Percentiles rank a stretch among this genome's conserved stretches.
Conservation (phyloP, 2,113 vertebrate species). For the Hemibagrus wyckioides region DNA sequence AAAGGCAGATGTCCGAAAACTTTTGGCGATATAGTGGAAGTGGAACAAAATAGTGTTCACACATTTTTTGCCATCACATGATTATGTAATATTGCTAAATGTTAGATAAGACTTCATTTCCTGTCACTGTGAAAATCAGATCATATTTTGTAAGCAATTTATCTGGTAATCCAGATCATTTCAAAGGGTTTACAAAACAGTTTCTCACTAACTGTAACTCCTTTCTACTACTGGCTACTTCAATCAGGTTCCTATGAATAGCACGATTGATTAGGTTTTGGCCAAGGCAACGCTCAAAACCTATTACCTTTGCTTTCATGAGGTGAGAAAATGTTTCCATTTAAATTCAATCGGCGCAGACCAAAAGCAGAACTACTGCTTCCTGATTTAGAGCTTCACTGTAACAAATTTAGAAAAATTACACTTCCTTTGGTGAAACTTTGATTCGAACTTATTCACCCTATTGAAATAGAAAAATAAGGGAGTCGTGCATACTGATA, state of each 20-base stretch:
- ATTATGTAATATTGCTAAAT: background rate
- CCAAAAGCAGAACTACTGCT: background rate
- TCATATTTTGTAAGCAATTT: background rate
- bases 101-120: background rate
- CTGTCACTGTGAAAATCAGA: background rate
- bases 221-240: conserved; percentile 6
- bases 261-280: background rate
- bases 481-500: background rate
- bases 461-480: conserved; percentile 4
- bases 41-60: background rate
- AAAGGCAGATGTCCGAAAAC: too few species aligned
- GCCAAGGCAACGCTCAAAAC: background rate
- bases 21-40: too few species aligned
- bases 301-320: conserved; percentile 10
- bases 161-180: background rate
- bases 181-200: background rate
- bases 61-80: background rate
- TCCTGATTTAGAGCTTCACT: background rate
- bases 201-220: background rate
- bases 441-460: background rate
- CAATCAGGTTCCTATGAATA: conserved; percentile 4
- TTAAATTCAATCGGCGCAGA: background rate
- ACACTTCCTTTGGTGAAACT: conserved; percentile 8
- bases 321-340: conserved; percentile 5
- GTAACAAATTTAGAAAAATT: conserved; percentile 17